These are phyloP conservation scores for human (Homo sapiens) DNA, from an alignment of 2,113 vertebrate species.

Conservation along the genomic window GRCh38 chr2:173580001-173580500, in stretches of 20 bases:
- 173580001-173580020: background rate
- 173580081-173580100: background rate
- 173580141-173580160: background rate
- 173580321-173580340: background rate
- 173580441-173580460: background rate
- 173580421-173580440: conserved; percentile 21
- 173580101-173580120: background rate
- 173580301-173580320: background rate
- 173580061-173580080: background rate
- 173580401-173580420: background rate
- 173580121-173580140: background rate
- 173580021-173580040: background rate
- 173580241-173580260: background rate
- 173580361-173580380: background rate
- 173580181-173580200: fast-evolving
- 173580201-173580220: background rate
- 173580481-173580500: background rate
- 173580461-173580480: background rate
- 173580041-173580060: background rate
- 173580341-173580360: background rate
- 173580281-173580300: background rate
- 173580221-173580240: background rate
- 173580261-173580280: too few species aligned
- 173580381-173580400: background rate
- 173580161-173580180: background rate